Evolutionary conservation across 2,113 vertebrate genomes (phyloP).

Genomic region (Oenanthe oenanthe): DNA sequence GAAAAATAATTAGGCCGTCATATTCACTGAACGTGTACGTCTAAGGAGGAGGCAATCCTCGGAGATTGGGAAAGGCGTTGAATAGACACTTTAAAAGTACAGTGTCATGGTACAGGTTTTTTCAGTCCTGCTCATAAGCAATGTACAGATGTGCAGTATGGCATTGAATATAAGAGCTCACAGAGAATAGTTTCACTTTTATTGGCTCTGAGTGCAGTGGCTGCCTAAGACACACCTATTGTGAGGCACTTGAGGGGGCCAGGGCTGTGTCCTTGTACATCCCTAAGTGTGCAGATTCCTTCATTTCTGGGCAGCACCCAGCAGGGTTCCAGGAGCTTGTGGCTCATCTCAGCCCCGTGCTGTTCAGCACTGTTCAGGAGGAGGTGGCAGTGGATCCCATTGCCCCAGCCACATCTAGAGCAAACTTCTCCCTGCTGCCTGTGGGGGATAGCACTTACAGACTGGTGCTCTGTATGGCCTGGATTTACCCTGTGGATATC

Average conservation of each 20-base stretch:
- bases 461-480: not conserved
- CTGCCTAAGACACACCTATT: conserved; percentile 47
- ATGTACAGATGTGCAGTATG: conserved; percentile 42
- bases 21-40: conserved; percentile 29
- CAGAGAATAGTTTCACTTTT: conserved; percentile 70
- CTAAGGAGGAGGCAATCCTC: conserved; percentile 57
- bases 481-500: not conserved
- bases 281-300: not conserved
- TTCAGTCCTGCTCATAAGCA: conserved; percentile 58
- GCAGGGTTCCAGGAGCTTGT: not conserved
- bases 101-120: conserved; percentile 29
- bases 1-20: conserved; percentile 48
- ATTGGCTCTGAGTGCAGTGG: conserved; percentile 38
- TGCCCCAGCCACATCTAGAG: not conserved
- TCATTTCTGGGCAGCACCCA: not conserved
- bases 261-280: not conserved
- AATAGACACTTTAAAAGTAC: conserved; percentile 52
- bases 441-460: not conserved
- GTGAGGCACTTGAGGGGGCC: not conserved
- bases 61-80: conserved; percentile 47
- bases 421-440: not conserved
- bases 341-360: not conserved
- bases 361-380: not conserved
- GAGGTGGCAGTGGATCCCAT: not conserved
- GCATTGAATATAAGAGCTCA: conserved; percentile 71